phyloP scores from a whole-genome alignment of 2,797 vertebrate species.

The Poeciliopsis gracilis region DNA sequence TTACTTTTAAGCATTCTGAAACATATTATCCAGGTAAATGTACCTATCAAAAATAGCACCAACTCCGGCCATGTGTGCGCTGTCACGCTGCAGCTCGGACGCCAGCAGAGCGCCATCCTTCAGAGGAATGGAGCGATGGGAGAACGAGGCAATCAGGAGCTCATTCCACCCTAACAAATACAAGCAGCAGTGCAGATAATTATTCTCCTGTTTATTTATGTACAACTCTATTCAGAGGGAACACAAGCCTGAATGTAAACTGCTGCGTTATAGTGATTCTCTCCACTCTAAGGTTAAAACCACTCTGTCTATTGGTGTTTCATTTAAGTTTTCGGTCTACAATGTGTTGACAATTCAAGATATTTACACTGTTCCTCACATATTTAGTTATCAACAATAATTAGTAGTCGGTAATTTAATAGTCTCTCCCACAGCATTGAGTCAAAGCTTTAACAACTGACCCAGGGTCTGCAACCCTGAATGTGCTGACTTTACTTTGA shows the following conservation, averaged over 20 bases:
- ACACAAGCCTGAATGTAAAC: background rate
- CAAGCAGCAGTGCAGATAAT: background rate
- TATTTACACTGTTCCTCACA: background rate
- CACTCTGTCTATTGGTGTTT: background rate
- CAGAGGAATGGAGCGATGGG: constrained; percentile 93
- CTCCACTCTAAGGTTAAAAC: background rate
- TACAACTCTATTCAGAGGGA: background rate
- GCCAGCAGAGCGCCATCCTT: constrained; percentile 95
- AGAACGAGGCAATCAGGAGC: constrained; percentile 96
- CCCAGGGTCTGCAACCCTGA: background rate
- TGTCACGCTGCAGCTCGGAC: constrained; percentile 93
- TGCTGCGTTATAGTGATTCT: background rate
- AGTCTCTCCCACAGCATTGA: background rate
- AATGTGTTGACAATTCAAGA: background rate
- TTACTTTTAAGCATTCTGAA: background rate
- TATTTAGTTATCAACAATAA: background rate
- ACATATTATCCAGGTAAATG: background rate
- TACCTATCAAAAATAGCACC: constrained; percentile 98
- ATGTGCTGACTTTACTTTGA: background rate
- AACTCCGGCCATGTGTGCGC: constrained; percentile 89
- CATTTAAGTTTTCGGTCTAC: background rate
- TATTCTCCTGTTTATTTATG: background rate
- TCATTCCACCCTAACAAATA: constrained; percentile 92
- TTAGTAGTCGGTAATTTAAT: too few species aligned
- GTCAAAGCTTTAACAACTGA: background rate